Conservation (phyloP, 2,888 invertebrate genomes). For the Digitonthophagus gazella region DNA sequence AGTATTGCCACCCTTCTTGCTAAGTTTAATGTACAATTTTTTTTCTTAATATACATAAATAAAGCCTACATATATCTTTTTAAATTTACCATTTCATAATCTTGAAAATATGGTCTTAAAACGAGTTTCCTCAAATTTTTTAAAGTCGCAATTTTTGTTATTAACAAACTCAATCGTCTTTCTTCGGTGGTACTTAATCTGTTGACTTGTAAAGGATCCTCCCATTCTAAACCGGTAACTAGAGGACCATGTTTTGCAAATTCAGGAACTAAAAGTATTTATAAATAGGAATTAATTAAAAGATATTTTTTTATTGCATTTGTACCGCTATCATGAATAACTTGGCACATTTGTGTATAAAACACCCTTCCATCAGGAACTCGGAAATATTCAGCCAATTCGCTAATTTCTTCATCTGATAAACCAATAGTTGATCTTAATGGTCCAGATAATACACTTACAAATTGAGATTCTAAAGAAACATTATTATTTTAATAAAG, state of each 20-base stretch:
- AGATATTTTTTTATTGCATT: neutral
- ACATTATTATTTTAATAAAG: neutral
- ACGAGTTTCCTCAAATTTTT: slow-evolving; percentile 60
- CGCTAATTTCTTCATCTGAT: slow-evolving; percentile 69
- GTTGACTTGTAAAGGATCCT: slow-evolving; percentile 68
- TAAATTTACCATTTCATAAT: slow-evolving; percentile 68
- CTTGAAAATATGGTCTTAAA: slow-evolving; percentile 72
- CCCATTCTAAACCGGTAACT: slow-evolving; percentile 62
- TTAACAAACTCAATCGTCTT: slow-evolving; percentile 64
- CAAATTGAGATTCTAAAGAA: slow-evolving; percentile 67
- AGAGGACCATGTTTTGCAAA: slow-evolving; percentile 52
- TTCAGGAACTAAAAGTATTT: slow-evolving; percentile 50
- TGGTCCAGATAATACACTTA: slow-evolving; percentile 66
- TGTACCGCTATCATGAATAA: slow-evolving; percentile 67
- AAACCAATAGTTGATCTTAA: slow-evolving; percentile 66
- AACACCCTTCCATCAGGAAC: slow-evolving; percentile 75
- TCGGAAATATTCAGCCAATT: slow-evolving; percentile 75
- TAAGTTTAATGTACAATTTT: too few relatives aligned
- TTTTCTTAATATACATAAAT: too few relatives aligned
- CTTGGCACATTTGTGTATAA: slow-evolving; percentile 72
- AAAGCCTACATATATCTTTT: too few relatives aligned
- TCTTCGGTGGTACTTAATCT: slow-evolving; percentile 64
- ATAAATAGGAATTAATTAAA: neutral
- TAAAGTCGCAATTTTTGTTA: slow-evolving; percentile 69
- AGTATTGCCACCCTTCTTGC: too few relatives aligned